Base-by-base conservation (phyloP, 2,113 vertebrate species). In the Galbula dea region DNA sequence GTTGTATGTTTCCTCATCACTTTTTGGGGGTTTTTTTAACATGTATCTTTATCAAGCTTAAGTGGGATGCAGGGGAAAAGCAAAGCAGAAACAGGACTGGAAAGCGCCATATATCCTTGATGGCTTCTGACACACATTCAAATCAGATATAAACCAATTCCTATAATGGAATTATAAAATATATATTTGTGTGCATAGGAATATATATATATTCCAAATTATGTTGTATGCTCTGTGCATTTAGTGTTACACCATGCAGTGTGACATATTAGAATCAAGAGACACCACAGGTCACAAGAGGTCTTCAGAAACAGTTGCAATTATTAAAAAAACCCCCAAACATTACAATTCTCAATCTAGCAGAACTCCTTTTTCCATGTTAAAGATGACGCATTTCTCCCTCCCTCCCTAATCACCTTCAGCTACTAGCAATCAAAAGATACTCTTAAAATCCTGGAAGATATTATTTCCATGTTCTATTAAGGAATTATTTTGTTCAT, bases 361-460 rank as follows among this genome's bases (percentile, higher is more conserved):
- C 36, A 54, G 22, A 79, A 49, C 29, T 59, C 62, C 32, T 79
- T 87, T 76, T 85, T 65, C 73, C 9, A 6, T 2, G 0, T 69
- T n/a, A 87, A 90, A 45, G 22, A 78, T 17, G 20, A 90, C 72
- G 68, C 15, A 52, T 66, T 92, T 76, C 62, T 15, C 32, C 23
- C 62, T 84, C 37, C 6, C 15, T 48, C 23, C 10, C 23, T 39
- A 86, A 88, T 58, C 83, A 89, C 41, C 43, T 87, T 61, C 45
- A 89, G 39, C 72, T 73, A 84, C 71, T 85, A 58, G 83, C 92
- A 96, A 89, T 66, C 6, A 69, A 80, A 90, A 90, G 59, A 93
- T 18, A 59, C 21, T 68, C 48, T 75, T 61, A 69, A 90, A 94
- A 86, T 32, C 66, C 84, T 69, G 29, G 49, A 90, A 86, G 49